Evolutionary conservation across 2,113 vertebrate species (phyloP), one percentile per base, ranked within the genome.

Genomic region (Andinoacara biseriatus): DNA sequence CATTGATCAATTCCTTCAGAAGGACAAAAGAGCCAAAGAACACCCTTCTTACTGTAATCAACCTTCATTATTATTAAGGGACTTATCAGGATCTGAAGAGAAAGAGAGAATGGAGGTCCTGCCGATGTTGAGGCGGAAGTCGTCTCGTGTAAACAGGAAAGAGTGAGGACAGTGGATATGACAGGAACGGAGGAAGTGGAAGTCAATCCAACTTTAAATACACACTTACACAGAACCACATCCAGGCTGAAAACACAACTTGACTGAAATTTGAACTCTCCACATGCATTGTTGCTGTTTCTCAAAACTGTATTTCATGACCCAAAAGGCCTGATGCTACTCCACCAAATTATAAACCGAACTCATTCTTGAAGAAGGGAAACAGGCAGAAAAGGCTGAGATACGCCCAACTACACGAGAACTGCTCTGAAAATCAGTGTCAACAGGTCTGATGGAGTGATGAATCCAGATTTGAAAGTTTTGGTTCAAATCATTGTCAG

Each of bases 81-180:
- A 82, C 56, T 84, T 49, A 54, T 88, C 65, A 81, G 56, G 13
- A 67, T 77, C 81, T 77, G 1, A 83, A 84, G 40, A 67, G 59
- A 75, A 69, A 13, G 65, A 74, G 61, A 33, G 26, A 74, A 26
- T 57, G 59, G 56, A 20, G 58, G 54, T 58, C 69, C 67, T 35
- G n/a, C 58, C 11, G 3, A 56, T 22, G 56, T 58, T 61, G 7
- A 82, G 31, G 84, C 5, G 91, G 90, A 92, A 88, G 87, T 81
- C 1, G 5, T 67, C 65, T 13, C 18, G 1, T 69, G 69, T 91
- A 91, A 92, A 92, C 87, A 92, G 92, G 90, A 92, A 91, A 76
- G 49, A 26, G 81, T 56, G 72, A 78, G 84, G 85, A 80, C 67
- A 81, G 80, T 88, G 81, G 86, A 82, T 74, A 76, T 82, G 80